phyloP scores from a whole-genome alignment of 1,140 invertebrate genomes.

The Muscidifurax raptorellus region DNA sequence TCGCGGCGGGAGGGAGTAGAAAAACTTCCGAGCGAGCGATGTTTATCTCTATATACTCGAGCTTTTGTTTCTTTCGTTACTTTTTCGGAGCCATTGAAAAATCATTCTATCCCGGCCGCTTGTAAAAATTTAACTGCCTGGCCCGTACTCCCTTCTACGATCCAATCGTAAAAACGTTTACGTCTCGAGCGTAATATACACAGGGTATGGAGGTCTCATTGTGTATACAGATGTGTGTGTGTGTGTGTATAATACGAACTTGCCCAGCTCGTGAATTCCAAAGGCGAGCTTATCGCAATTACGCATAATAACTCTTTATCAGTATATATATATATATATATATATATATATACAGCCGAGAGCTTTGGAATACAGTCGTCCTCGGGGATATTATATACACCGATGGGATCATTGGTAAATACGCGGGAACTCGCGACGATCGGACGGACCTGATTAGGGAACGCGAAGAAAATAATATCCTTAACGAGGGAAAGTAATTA shows the following conservation, averaged over 20 bases:
- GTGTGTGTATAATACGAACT: too few species aligned
- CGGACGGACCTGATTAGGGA: slow-evolving; percentile 64
- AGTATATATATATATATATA: too few species aligned
- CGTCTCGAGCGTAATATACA: too few species aligned
- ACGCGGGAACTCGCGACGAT: slow-evolving; percentile 53
- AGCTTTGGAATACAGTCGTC: slow-evolving; percentile 5
- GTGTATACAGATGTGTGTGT: too few species aligned
- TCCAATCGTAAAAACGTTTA: slow-evolving; percentile 48
- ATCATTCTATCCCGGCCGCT: background rate
- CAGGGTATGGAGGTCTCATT: too few species aligned
- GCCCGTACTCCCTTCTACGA: background rate
- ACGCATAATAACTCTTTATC: slow-evolving; percentile 51
- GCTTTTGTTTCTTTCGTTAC: background rate
- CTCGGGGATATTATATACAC: slow-evolving; percentile 3
- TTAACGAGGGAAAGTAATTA: slow-evolving; percentile 74
- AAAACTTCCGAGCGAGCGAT: background rate
- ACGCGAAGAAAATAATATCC: slow-evolving; percentile 69
- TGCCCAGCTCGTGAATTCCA: slow-evolving; percentile 39
- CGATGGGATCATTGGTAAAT: slow-evolving; percentile 48
- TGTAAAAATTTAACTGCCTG: background rate
- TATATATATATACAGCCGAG: too few species aligned
- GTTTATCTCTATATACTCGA: background rate
- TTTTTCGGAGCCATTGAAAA: background rate
- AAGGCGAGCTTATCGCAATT: slow-evolving; percentile 30
- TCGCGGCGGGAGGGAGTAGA: background rate